Conservation (phyloP, 2,113 vertebrate species). For the Herpailurus yagouaroundi region DNA sequence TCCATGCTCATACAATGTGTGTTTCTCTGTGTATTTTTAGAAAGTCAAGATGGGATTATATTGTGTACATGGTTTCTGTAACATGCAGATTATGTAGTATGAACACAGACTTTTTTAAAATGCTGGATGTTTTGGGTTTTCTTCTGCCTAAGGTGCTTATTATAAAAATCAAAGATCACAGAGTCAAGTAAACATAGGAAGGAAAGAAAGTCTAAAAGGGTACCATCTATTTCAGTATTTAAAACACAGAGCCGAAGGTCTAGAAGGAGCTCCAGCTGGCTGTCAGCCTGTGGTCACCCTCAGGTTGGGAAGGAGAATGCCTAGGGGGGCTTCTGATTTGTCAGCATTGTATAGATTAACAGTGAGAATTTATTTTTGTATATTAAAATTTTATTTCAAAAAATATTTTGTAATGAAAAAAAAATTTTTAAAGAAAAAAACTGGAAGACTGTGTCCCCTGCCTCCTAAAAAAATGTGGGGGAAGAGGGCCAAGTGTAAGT, state of each 20-base stretch:
- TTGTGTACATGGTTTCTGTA: not conserved
- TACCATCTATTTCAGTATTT: constrained; percentile 56
- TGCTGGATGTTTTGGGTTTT: constrained; percentile 46
- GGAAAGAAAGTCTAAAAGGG: constrained; percentile 41
- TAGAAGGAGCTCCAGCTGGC: not conserved
- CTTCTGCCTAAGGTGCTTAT: constrained; percentile 64
- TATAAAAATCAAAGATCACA: constrained; percentile 71
- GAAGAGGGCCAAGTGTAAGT: not conserved
- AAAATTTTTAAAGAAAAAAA: not conserved
- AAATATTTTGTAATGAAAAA: not conserved
- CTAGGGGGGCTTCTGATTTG: not conserved
- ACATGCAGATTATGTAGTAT: not conserved
- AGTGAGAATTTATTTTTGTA: not conserved
- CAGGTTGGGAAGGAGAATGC: not conserved
- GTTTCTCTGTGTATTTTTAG: not conserved
- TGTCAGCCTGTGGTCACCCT: not conserved
- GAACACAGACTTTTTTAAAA: constrained; percentile 8
- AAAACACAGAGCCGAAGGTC: constrained; percentile 57
- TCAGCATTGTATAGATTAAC: not conserved
- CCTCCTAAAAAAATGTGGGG: not conserved
- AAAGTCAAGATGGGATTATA: constrained; percentile 35
- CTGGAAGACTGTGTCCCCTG: not conserved
- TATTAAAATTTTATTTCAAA: not conserved
- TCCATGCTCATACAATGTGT: not conserved
- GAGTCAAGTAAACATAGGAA: constrained; percentile 59